These are phyloP conservation scores for Pipistrellus kuhlii DNA, from an alignment of 2,797 vertebrate genomes.

Conservation along the genomic window DNA sequence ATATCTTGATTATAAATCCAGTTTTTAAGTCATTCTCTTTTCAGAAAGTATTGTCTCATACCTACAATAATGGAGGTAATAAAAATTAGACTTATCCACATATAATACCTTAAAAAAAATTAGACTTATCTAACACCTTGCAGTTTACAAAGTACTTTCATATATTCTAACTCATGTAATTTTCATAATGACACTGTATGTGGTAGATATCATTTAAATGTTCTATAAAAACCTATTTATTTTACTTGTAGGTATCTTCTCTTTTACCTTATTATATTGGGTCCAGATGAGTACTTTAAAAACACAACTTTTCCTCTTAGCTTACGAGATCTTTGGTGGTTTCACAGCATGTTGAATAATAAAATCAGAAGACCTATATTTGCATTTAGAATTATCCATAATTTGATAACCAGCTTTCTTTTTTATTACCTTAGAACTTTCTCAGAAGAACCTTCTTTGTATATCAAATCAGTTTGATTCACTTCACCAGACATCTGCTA, in stretches of 20 bases:
- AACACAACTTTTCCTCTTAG: conserved; percentile 28
- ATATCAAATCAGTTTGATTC: conserved; percentile 30
- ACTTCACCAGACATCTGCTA: not conserved
- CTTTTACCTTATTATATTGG: not conserved
- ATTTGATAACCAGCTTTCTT: conserved; percentile 19
- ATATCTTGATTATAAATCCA: conserved; percentile 18
- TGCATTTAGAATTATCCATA: conserved; percentile 14
- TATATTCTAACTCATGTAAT: not conserved
- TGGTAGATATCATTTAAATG: not conserved
- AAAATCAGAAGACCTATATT: not conserved
- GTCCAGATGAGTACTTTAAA: conserved; percentile 27
- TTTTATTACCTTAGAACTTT: conserved; percentile 5
- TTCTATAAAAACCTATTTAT: conserved; percentile 28
- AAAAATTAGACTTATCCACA: conserved; percentile 28
- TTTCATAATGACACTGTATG: not conserved
- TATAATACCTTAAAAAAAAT: not conserved
- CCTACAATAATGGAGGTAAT: conserved; percentile 29
- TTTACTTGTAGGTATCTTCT: not conserved
- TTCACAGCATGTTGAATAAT: conserved; percentile 48
- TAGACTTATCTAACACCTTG: conserved; percentile 24
- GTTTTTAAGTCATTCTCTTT: conserved; percentile 40
- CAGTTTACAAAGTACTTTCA: conserved; percentile 36
- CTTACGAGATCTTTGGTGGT: conserved; percentile 32
- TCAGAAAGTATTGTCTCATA: not conserved
- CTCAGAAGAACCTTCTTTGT: not conserved